phyloP scores from a whole-genome alignment of 2,888 invertebrate genomes.

The Mythimna loreyi region DNA sequence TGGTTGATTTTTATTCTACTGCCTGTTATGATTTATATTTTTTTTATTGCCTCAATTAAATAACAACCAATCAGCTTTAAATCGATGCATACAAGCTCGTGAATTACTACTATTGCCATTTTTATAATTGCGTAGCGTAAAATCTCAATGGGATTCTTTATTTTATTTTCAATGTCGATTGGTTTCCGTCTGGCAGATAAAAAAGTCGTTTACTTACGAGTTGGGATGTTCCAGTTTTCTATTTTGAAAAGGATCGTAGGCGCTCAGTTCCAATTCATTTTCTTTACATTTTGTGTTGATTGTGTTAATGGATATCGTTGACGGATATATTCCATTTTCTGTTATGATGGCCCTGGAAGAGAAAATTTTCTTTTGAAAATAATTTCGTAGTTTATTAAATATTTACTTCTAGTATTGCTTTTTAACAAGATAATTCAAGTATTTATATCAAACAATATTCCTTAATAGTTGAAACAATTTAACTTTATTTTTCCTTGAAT shows the following conservation, averaged over 20 bases:
- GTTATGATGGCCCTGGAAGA: constrained; percentile 86
- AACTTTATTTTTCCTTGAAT: not conserved
- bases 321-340: constrained; percentile 86
- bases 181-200: constrained; percentile 12
- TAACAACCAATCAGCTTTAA: constrained; percentile 34
- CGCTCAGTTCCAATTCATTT: constrained; percentile 76
- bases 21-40: constrained; percentile 27
- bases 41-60: constrained; percentile 35
- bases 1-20: constrained; percentile 22
- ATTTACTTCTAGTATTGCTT: constrained; percentile 7
- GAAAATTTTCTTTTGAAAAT: constrained; percentile 19
- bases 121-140: constrained; percentile 24
- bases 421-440: not conserved
- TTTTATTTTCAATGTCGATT: constrained; percentile 21
- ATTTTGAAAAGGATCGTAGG: constrained; percentile 85
- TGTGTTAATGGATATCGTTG: constrained; percentile 85
- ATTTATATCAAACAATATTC: too few relatives aligned
- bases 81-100: constrained; percentile 35
- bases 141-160: constrained; percentile 32
- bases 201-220: constrained; percentile 81
- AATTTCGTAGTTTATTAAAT: not conserved
- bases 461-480: not conserved
- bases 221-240: constrained; percentile 87
- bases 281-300: constrained; percentile 87
- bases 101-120: constrained; percentile 13